Conservation (phyloP, 1,140 invertebrate species). For the Calliphora vicina region DNA sequence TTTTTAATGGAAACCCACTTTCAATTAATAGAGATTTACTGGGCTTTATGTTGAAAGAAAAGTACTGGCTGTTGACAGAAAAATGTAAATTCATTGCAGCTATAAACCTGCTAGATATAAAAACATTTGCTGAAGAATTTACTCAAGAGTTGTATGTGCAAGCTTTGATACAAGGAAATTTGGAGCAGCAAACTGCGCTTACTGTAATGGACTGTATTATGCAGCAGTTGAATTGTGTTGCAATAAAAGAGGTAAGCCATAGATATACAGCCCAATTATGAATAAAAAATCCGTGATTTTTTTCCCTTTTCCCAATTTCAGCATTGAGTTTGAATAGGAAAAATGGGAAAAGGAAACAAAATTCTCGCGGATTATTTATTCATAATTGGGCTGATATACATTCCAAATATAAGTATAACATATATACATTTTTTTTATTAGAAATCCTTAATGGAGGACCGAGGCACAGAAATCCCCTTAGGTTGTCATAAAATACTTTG, state of each 20-base stretch:
- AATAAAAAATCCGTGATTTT: too few species aligned
- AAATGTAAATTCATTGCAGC: slow-evolving; percentile 71
- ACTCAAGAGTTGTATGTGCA: slow-evolving; percentile 73
- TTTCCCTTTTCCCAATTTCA: background rate
- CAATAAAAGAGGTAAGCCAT: slow-evolving; percentile 47
- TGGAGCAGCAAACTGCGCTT: slow-evolving; percentile 69
- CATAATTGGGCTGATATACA: too few species aligned
- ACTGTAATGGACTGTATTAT: slow-evolving; percentile 63
- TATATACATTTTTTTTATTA: slow-evolving; percentile 34
- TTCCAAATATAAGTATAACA: too few species aligned
- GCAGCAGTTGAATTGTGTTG: slow-evolving; percentile 52
- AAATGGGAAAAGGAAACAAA: background rate
- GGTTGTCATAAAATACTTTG: slow-evolving; percentile 73
- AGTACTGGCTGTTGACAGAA: slow-evolving; percentile 71
- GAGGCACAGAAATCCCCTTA: slow-evolving; percentile 67
- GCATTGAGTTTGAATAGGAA: background rate
- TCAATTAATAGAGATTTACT: slow-evolving; percentile 68
- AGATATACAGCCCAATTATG: too few species aligned
- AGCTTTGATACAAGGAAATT: slow-evolving; percentile 80
- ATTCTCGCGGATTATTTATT: background rate
- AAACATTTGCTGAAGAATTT: slow-evolving; percentile 68
- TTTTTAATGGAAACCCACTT: background rate
- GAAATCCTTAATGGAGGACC: slow-evolving; percentile 49
- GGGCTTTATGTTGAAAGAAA: slow-evolving; percentile 69
- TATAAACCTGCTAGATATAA: slow-evolving; percentile 69